Base-by-base conservation (phyloP, 1,140 invertebrate genomes). In the Lutraria rhynchaena region DNA sequence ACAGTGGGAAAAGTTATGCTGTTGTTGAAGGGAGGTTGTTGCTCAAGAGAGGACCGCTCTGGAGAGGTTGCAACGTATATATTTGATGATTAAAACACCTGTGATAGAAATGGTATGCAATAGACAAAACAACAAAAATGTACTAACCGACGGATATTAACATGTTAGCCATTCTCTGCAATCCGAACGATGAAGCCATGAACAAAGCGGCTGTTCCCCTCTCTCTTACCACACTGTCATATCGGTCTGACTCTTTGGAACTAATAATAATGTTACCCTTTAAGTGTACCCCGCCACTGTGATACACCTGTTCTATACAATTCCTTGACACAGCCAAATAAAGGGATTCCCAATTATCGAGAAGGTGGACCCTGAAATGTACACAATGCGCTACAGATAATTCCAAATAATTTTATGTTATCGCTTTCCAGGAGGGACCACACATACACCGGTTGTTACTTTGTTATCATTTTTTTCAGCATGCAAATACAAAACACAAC, bases 81-180 rank as follows among this genome's bases (percentile, higher is more conserved):
- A n/a, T n/a, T n/a, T n/a, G n/a, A n/a, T n/a, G n/a, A n/a, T n/a
- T n/a, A n/a, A n/a, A n/a, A n/a, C n/a, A n/a, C n/a, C n/a, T n/a
- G n/a, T n/a, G n/a, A n/a, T n/a, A n/a, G n/a, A n/a, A n/a, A n/a
- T n/a, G n/a, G n/a, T 46, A 46, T 46, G 9, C 44, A 46, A 11
- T 11, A 58, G 57, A 58, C 4, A 29, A 61, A 15, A 65, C 9
- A 22, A 33, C 15, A 33, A n/a, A 33, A 33, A n/a, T 3, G 60
- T 27, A 85, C 85, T 74, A 83, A 89, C 88, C 88, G 44, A 86
- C 81, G 37, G 85, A 85, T 3, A 88, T 55, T 0, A 89, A 70
- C 69, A 83, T 84, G 67, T 78, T 82, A 33, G 84, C 86, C 85
- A 89, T 87, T 7, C 83, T 80, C n/a, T 57, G 19, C 24, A 83